Evolutionary conservation across 2,113 vertebrate species (phyloP), one percentile per base, ranked within the genome.

Genomic region (Terrapene triunguis): DNA sequence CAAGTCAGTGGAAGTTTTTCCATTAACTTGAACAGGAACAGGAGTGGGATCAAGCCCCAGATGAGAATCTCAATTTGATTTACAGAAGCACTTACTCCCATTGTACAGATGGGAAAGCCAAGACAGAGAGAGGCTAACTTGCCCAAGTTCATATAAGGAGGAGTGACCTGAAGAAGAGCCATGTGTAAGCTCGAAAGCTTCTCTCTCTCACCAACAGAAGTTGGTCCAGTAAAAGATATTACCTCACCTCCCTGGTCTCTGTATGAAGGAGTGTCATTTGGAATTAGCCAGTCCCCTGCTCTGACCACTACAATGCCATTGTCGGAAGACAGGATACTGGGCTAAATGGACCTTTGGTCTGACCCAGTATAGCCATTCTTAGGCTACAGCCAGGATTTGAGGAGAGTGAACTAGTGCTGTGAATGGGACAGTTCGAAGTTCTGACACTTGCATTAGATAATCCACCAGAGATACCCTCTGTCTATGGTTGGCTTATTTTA

Each of bases 141-240:
- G 0, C 35, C 35, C 24, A n/a, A 69, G 59, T 2, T 29, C 5
- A 6, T 0, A 0, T 10, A 27, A 42, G 38, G 35, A 74, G 32
- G 13, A 44, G 7, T 51, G 19, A 21, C 62, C 62, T 69, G 16
- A n/a, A 69, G 62, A n/a, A 69, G 62, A 69, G 62, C 62, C 19
- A 3, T 69, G 62, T n/a, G 62, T 69, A n/a, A n/a, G 14, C 62
- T 65, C 3, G 14, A 65, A 65, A 65, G 62, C 32, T 69, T 69
- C 35, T 69, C 17, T 69, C 62, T n/a, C 35, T 69, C 65, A 69
- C 65, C 17, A n/a, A n/a, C 65, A 69, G 32, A 69, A n/a, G 8
- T 38, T 21, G 65, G 35, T 38, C n/a, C 65, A 69, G 17, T 65
- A n/a, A 69, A n/a, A 69, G 62, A 69, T 69, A 69, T 69, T 19